Evolutionary conservation across 2,888 invertebrate species (phyloP).

Genomic region (Linnaemya tessellans): DNA sequence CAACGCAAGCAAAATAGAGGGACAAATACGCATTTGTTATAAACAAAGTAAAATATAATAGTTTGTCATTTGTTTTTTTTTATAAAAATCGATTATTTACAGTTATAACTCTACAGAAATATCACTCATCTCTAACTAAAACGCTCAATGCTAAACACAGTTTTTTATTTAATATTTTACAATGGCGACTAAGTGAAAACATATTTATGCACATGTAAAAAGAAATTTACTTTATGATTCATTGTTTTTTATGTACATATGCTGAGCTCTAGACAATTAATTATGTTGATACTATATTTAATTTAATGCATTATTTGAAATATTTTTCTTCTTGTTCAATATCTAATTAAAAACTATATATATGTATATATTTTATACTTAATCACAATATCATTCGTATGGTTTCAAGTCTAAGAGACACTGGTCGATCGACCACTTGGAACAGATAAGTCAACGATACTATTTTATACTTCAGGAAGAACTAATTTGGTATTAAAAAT

Average conservation of each 20-base stretch:
- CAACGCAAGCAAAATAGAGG: too few relatives aligned
- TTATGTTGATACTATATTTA: neutral
- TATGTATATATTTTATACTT: slow-evolving; percentile 58
- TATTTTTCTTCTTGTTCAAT: slow-evolving; percentile 13
- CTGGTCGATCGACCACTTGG: slow-evolving; percentile 34
- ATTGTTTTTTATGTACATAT: neutral
- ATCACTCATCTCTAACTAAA: slow-evolving; percentile 2
- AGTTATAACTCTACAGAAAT: neutral
- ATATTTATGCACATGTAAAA: neutral
- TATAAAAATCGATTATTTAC: neutral
- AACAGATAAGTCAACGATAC: slow-evolving; percentile 9
- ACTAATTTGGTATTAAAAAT: too few relatives aligned
- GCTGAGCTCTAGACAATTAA: neutral
- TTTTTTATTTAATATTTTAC: neutral
- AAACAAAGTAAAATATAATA: too few relatives aligned
- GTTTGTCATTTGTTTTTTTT: too few relatives aligned
- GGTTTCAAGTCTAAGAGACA: slow-evolving; percentile 60
- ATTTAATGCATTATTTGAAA: slow-evolving; percentile 13
- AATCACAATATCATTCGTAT: slow-evolving; percentile 60
- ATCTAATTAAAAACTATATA: slow-evolving; percentile 45
- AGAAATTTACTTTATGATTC: neutral
- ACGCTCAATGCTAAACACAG: neutral
- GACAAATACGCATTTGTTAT: too few relatives aligned
- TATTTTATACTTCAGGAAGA: too few relatives aligned
- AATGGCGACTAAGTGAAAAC: neutral